These are phyloP conservation scores for Phycodurus eques DNA, from an alignment of 2,113 vertebrate genomes.

Conservation along the genomic window DNA sequence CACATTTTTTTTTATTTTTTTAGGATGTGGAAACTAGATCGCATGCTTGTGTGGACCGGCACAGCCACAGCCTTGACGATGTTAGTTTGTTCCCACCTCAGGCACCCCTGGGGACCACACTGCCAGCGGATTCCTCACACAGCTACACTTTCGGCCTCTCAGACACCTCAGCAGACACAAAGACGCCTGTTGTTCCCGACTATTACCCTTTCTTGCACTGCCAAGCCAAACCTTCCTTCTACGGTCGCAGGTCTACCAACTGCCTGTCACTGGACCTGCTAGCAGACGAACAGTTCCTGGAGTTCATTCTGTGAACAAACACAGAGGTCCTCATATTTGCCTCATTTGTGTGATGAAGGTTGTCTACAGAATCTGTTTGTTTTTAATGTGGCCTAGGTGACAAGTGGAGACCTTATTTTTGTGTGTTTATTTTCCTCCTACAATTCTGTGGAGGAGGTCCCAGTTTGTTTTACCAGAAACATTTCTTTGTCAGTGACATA, in stretches of 20 bases:
- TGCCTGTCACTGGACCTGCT: constrained; percentile 79
- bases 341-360: neutral
- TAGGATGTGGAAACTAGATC: constrained; percentile 59
- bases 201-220: constrained; percentile 67
- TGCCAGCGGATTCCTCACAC: constrained; percentile 73
- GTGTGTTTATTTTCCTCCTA: constrained; percentile 4
- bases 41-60: constrained; percentile 57
- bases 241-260: constrained; percentile 76
- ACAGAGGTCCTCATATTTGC: neutral
- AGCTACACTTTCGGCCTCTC: constrained; percentile 78
- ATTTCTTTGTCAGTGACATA: constrained; percentile 39
- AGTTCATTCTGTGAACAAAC: constrained; percentile 76
- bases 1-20: neutral
- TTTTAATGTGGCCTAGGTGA: neutral
- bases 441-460: constrained; percentile 16
- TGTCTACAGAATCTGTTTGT: neutral
- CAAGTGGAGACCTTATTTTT: constrained; percentile 7
- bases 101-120: constrained; percentile 42
- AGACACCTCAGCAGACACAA: constrained; percentile 53
- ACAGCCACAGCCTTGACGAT: constrained; percentile 80
- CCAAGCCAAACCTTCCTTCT: constrained; percentile 76
- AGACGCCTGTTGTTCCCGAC: constrained; percentile 47
- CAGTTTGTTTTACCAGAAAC: neutral
- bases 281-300: constrained; percentile 74
- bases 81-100: constrained; percentile 61